These are phyloP conservation scores for Anarsia innoxiella DNA, from an alignment of 2,888 invertebrate species.

Conservation along the genomic window DNA sequence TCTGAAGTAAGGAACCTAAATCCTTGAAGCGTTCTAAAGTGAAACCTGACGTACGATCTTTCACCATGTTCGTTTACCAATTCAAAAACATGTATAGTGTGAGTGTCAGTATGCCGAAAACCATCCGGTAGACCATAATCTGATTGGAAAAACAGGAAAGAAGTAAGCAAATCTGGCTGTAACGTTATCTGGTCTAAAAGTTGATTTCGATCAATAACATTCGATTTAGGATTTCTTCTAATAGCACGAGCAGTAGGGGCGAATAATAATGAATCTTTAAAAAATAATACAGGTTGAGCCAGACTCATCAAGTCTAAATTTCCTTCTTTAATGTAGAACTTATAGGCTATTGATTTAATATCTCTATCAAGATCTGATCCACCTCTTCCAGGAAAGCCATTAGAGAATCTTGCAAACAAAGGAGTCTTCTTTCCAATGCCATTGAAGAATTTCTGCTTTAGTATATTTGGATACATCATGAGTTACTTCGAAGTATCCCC, in stretches of 20 bases:
- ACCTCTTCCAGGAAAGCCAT: conserved; percentile 86
- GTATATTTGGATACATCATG: conserved; percentile 85
- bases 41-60: conserved; percentile 88
- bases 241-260: conserved; percentile 91
- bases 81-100: conserved; percentile 93
- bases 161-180: background rate
- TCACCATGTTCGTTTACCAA: conserved; percentile 83
- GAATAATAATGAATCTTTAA: conserved; percentile 88
- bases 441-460: conserved; percentile 83
- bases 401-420: conserved; percentile 83
- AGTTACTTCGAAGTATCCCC: conserved; percentile 88
- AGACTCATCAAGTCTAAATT: conserved; percentile 91
- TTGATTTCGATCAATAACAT: background rate
- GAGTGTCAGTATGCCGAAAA: conserved; percentile 91
- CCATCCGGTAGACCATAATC: conserved; percentile 94
- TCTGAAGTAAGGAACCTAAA: conserved; percentile 82
- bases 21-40: conserved; percentile 91
- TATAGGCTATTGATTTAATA: conserved; percentile 89
- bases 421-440: conserved; percentile 81
- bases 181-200: background rate
- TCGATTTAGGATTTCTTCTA: conserved; percentile 54
- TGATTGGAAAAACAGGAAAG: conserved; percentile 81
- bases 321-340: conserved; percentile 92
- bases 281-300: conserved; percentile 90
- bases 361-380: conserved; percentile 89